Percentiles rank a stretch among this genome's conserved stretches.
These are phyloP conservation scores for Bruchidius siliquastri DNA, from an alignment of 2,888 invertebrate species.

Conservation along the genomic window DNA sequence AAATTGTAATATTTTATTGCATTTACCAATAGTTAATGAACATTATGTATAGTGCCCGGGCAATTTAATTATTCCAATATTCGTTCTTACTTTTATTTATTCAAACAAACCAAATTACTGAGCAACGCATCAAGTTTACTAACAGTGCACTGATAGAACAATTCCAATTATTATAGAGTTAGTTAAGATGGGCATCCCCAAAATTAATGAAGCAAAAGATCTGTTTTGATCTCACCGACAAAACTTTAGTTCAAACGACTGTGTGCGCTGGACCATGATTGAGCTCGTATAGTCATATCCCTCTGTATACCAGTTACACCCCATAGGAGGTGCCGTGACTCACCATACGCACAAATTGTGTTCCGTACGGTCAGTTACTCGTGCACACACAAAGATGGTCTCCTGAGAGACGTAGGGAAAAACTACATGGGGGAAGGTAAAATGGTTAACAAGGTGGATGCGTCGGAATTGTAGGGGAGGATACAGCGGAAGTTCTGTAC, in stretches of 20 bases:
- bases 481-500: slow-evolving; percentile 8
- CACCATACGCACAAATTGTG: slow-evolving; percentile 37
- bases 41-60: no score
- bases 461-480: slow-evolving; percentile 2
- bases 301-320: background rate
- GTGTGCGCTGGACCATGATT: background rate
- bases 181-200: background rate
- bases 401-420: slow-evolving; percentile 17
- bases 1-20: no score
- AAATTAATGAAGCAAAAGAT: background rate
- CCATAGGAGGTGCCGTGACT: slow-evolving; percentile 18
- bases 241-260: background rate
- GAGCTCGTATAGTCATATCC: background rate
- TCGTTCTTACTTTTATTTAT: no score
- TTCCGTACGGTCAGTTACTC: slow-evolving; percentile 44
- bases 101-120: no score
- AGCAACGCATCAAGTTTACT: background rate
- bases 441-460: background rate
- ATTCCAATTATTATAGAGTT: background rate
- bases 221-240: background rate
- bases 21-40: no score
- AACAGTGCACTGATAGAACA: background rate
- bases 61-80: no score
- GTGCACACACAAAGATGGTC: slow-evolving; percentile 30
- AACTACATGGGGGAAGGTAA: slow-evolving; percentile 16